These are phyloP conservation scores for Sterna hirundo DNA, from an alignment of 2,113 vertebrate species.

Conservation along the genomic window DNA sequence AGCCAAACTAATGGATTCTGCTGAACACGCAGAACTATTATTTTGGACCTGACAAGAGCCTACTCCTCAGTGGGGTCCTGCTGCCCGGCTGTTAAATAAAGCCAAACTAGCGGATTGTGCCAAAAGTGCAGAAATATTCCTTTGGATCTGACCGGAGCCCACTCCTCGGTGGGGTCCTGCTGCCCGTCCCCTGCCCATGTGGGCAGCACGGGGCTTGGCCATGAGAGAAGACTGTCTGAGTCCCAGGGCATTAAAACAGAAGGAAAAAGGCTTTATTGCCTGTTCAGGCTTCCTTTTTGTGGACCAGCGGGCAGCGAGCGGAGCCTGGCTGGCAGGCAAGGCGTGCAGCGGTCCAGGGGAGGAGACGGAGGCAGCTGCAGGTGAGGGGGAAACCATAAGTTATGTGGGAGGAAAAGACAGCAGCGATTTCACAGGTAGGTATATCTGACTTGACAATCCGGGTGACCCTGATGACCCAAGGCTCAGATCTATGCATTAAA, in stretches of 20 bases:
- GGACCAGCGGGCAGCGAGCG: too few species aligned
- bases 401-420: not conserved
- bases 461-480: not conserved
- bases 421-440: not conserved
- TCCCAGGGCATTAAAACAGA: not conserved
- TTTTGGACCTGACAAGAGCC: not conserved
- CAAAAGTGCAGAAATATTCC: not conserved
- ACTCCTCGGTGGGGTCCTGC: not conserved
- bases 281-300: not conserved
- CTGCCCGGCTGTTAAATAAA: not conserved
- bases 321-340: not conserved
- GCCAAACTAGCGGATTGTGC: not conserved
- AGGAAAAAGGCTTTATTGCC: not conserved
- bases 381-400: not conserved
- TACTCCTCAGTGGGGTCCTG: not conserved
- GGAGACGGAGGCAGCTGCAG: not conserved
- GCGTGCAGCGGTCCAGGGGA: not conserved
- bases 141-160: not conserved
- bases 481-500: not conserved
- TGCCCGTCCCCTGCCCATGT: not conserved
- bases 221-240: too few species aligned
- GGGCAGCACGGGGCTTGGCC: not conserved
- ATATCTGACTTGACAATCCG: accelerated
- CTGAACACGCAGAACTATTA: not conserved
- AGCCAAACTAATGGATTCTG: not conserved